Conservation (phyloP, 1,140 invertebrate genomes). For the Trissolcus basalis region DNA sequence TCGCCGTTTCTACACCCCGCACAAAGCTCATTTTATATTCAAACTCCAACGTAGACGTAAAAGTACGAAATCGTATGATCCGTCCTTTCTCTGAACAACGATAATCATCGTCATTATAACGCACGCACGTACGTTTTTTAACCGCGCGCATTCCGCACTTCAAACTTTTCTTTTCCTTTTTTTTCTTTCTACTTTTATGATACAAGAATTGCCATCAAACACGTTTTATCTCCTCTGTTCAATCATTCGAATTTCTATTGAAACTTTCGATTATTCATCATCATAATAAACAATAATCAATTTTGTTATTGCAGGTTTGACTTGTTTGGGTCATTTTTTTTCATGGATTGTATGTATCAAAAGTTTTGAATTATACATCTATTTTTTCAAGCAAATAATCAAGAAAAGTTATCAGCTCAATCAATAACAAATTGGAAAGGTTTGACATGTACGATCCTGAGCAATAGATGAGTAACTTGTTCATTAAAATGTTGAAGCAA, state of each 20-base stretch:
- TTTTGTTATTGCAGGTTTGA: too few species aligned
- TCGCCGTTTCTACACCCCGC: slow-evolving; percentile 47
- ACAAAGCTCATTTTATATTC: slow-evolving; percentile 63
- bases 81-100: slow-evolving; percentile 24
- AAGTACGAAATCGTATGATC: slow-evolving; percentile 54
- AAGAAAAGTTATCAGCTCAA: slow-evolving; percentile 5
- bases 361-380: too few species aligned
- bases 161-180: too few species aligned
- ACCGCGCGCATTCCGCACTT: not conserved
- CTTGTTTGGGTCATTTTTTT: too few species aligned
- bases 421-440: slow-evolving; percentile 27
- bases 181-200: too few species aligned
- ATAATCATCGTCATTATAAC: slow-evolving; percentile 48
- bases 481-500: slow-evolving; percentile 73
- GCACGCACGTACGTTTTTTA: slow-evolving; percentile 10
- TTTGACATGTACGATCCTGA: slow-evolving; percentile 30
- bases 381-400: not conserved
- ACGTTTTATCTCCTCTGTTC: too few species aligned
- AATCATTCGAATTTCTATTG: too few species aligned
- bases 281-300: too few species aligned
- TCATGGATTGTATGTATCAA: too few species aligned
- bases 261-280: too few species aligned
- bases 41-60: slow-evolving; percentile 39
- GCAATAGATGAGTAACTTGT: slow-evolving; percentile 73
- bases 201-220: too few species aligned